These are phyloP conservation scores for Natator depressus DNA, from an alignment of 2,113 vertebrate species.

Conservation along the genomic window DNA sequence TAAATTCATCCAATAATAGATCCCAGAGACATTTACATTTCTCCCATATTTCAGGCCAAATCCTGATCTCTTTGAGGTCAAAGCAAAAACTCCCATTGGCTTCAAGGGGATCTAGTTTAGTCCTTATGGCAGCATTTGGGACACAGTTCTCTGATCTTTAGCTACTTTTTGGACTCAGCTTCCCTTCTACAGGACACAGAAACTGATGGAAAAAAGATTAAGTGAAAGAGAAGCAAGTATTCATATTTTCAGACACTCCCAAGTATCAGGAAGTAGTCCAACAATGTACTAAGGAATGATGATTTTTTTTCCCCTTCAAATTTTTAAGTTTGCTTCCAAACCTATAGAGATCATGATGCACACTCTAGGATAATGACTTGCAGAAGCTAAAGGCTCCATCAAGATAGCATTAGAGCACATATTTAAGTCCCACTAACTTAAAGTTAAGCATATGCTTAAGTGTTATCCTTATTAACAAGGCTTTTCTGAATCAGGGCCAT, in stretches of 20 bases:
- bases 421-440: neutral
- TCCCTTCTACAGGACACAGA: neutral
- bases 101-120: neutral
- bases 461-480: neutral
- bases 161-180: too few relatives aligned
- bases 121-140: neutral
- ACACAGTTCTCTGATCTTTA: neutral
- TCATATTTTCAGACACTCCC: neutral
- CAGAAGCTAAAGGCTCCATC: neutral
- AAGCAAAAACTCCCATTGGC: neutral
- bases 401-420: neutral
- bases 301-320: neutral
- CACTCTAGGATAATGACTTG: neutral
- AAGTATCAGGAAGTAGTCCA: neutral
- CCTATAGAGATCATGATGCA: neutral
- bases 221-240: neutral
- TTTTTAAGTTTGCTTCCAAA: neutral
- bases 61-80: neutral
- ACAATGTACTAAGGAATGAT: neutral
- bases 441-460: neutral
- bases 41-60: neutral
- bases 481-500: slow-evolving; percentile 7
- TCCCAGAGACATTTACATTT: too few relatives aligned
- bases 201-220: neutral
- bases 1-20: too few relatives aligned